Percentiles rank a stretch among this genome's conserved stretches.
Evolutionary conservation across 2,113 vertebrate genomes (phyloP).

Genomic region (Stictonetta naevosa): DNA sequence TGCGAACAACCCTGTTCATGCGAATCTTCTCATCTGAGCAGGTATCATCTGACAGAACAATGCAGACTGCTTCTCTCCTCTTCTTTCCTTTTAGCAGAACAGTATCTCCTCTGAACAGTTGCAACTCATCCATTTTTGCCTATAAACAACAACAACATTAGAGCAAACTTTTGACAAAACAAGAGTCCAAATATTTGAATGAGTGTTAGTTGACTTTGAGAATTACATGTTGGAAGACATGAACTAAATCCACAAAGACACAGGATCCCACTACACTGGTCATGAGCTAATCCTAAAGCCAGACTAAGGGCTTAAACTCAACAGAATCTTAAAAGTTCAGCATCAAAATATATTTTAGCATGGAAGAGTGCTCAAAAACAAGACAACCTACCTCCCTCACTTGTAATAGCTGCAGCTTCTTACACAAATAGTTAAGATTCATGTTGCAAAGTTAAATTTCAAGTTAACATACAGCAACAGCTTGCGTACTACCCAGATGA

Average conservation of each 20-base stretch:
- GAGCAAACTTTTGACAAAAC: not conserved
- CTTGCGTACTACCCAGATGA: not conserved
- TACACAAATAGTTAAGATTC: not conserved
- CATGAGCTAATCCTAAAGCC: not conserved
- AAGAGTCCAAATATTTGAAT: not conserved
- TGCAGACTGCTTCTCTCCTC: constrained; percentile 96
- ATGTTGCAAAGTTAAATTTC: not conserved
- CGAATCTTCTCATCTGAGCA: constrained; percentile 99
- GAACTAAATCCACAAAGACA: not conserved
- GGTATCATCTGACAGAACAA: constrained; percentile 96
- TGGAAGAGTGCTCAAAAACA: not conserved
- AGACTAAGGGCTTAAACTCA: not conserved
- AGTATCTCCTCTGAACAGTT: constrained; percentile 97
- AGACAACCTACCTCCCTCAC: not conserved
- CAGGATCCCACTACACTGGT: not conserved
- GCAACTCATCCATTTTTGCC: constrained; percentile 98
- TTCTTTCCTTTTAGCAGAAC: constrained; percentile 98
- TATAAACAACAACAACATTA: constrained; percentile 40
- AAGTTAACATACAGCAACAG: not conserved
- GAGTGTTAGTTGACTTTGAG: not conserved
- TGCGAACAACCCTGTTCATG: constrained; percentile 99
- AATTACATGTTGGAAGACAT: not conserved
- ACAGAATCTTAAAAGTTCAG: not conserved
- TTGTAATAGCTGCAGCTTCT: not conserved
- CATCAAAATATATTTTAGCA: not conserved